Percentiles rank a stretch among this genome's conserved stretches.
These are phyloP conservation scores for Passer domesticus DNA, from an alignment of 2,113 vertebrate genomes.

Conservation along the genomic window DNA sequence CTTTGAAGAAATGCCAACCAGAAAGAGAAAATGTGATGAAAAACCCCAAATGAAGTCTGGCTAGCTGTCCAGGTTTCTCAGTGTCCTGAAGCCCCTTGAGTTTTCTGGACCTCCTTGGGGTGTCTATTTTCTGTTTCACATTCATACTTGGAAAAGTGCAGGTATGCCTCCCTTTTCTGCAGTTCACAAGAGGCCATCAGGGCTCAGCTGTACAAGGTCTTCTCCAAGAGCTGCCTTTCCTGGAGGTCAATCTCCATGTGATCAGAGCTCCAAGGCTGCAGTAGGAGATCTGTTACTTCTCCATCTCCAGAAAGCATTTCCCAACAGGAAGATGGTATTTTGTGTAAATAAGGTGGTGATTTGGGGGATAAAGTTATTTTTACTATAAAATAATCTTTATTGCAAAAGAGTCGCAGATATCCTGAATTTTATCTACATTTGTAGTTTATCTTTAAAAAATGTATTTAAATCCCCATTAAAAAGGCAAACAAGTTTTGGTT, in stretches of 20 bases:
- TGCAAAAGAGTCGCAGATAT: neutral
- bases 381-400: slow-evolving; percentile 16
- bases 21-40: neutral
- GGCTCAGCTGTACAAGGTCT: neutral
- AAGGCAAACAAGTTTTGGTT: neutral
- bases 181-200: neutral
- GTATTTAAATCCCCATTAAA: neutral
- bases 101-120: neutral
- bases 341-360: neutral
- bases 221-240: neutral
- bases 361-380: neutral
- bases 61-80: neutral
- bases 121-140: neutral
- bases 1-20: neutral
- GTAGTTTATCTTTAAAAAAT: neutral
- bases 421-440: neutral
- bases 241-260: neutral
- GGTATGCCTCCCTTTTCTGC: neutral
- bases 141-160: neutral
- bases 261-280: neutral
- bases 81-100: neutral
- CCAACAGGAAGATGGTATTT: neutral
- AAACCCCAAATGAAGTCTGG: neutral
- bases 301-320: neutral
- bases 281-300: neutral